Percentiles rank a stretch among this genome's conserved stretches.
These are phyloP conservation scores for Holcopasites calliopsidis DNA, from an alignment of 1,140 invertebrate species.

Conservation along the genomic window DNA sequence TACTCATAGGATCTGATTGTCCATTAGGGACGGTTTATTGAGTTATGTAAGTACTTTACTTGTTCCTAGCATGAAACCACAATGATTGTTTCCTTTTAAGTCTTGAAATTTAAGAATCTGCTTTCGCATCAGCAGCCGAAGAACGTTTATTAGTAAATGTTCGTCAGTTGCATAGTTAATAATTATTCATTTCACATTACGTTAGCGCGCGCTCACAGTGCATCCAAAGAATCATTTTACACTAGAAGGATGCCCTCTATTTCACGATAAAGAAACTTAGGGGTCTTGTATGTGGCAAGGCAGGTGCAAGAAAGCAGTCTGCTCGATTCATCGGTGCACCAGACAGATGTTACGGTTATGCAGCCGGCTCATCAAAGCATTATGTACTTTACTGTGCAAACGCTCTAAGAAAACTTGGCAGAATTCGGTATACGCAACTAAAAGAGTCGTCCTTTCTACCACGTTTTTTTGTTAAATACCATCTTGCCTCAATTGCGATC, in stretches of 20 bases:
- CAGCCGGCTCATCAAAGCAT: slow-evolving; percentile 58
- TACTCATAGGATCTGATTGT: slow-evolving; percentile 36
- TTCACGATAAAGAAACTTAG: slow-evolving; percentile 56
- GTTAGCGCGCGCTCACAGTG: no score
- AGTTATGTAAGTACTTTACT: neutral
- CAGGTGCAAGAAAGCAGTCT: slow-evolving; percentile 66
- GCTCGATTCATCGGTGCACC: slow-evolving; percentile 49
- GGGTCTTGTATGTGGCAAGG: slow-evolving; percentile 35
- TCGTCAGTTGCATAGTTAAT: no score
- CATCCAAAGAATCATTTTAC: no score
- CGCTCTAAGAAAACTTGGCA: neutral
- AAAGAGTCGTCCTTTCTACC: neutral
- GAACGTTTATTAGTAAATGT: no score
- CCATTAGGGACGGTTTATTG: neutral
- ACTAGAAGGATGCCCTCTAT: slow-evolving; percentile 61
- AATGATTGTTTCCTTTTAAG: no score
- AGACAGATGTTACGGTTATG: slow-evolving; percentile 58
- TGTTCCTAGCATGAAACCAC: neutral
- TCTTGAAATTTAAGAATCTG: no score
- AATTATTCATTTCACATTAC: no score
- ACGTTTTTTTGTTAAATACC: neutral
- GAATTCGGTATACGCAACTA: neutral
- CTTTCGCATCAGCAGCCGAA: no score
- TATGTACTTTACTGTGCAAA: slow-evolving; percentile 21
- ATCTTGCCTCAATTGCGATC: neutral